phyloP scores from a whole-genome alignment of 2,113 vertebrate genomes.

The Gavia stellata region DNA sequence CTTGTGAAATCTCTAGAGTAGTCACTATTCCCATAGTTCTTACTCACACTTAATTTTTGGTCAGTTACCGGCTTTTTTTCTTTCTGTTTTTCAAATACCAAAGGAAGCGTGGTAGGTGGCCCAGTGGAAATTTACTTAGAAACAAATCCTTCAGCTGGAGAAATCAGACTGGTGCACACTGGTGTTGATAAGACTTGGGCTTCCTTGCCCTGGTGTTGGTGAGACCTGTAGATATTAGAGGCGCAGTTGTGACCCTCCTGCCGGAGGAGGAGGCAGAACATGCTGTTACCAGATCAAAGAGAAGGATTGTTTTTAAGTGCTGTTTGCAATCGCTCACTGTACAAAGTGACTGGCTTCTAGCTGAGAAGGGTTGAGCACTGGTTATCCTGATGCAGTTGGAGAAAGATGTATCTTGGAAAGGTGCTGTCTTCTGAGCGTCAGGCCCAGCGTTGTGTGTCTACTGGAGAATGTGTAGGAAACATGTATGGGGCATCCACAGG shows the following conservation, averaged over 20 bases:
- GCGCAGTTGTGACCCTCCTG: neutral
- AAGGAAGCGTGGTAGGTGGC: neutral
- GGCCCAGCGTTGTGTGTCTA: fast-evolving
- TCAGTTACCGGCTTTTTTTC: neutral
- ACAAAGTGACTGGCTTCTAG: neutral
- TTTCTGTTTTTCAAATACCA: neutral
- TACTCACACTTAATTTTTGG: slow-evolving; percentile 5
- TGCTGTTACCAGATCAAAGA: neutral
- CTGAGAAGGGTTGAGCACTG: neutral
- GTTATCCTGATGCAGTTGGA: neutral
- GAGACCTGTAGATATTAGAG: neutral
- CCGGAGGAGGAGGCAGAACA: neutral
- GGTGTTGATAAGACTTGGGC: neutral
- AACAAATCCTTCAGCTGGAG: neutral
- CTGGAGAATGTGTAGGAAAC: neutral
- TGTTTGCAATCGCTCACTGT: fast-evolving
- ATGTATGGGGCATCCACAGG: neutral
- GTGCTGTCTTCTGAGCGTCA: neutral
- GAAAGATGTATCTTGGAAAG: neutral
- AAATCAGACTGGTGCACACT: neutral
- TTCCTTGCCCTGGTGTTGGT: neutral
- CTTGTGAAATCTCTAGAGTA: slow-evolving; percentile 15
- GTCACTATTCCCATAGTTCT: neutral
- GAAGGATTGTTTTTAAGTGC: neutral
- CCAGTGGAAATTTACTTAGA: neutral